These are phyloP conservation scores for Pseudochromis fuscus DNA, from an alignment of 2,797 vertebrate species.

Conservation along the genomic window DNA sequence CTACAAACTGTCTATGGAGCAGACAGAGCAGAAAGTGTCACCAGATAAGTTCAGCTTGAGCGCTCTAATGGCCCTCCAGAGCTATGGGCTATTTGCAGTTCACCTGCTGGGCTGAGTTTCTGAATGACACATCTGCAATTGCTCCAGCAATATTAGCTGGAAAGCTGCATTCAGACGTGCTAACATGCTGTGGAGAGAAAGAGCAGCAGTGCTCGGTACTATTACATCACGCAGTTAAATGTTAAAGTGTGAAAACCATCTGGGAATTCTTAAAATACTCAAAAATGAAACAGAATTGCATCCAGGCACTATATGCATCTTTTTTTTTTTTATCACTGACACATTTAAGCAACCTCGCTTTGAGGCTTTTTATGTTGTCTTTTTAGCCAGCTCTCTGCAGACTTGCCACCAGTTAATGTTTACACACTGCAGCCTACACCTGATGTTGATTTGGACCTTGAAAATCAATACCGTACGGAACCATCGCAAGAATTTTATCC, in stretches of 20 bases:
- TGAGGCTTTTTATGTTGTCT: slow-evolving; percentile 4
- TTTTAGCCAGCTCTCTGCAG: slow-evolving; percentile 25
- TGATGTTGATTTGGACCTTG: slow-evolving; percentile 46
- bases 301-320: neutral
- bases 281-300: neutral
- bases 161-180: neutral
- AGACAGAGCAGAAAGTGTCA: neutral
- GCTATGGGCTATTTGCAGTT: slow-evolving; percentile 41
- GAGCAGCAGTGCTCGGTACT: too few relatives aligned
- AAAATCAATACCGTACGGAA: slow-evolving; percentile 65
- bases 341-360: slow-evolving; percentile 8
- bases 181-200: neutral
- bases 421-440: slow-evolving; percentile 43
- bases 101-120: slow-evolving; percentile 27
- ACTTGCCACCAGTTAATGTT: slow-evolving; percentile 51
- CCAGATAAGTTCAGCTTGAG: slow-evolving; percentile 17
- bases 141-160: slow-evolving; percentile 42
- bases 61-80: slow-evolving; percentile 14
- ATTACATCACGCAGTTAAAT: neutral
- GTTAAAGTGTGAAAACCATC: slow-evolving; percentile 19
- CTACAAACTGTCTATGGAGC: too few relatives aligned
- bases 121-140: slow-evolving; percentile 70
- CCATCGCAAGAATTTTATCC: slow-evolving; percentile 56
- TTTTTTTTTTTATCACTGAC: slow-evolving; percentile 12
- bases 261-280: too few relatives aligned